Base-by-base conservation (phyloP, 1,140 invertebrate genomes). In the Drosophila lini region DNA sequence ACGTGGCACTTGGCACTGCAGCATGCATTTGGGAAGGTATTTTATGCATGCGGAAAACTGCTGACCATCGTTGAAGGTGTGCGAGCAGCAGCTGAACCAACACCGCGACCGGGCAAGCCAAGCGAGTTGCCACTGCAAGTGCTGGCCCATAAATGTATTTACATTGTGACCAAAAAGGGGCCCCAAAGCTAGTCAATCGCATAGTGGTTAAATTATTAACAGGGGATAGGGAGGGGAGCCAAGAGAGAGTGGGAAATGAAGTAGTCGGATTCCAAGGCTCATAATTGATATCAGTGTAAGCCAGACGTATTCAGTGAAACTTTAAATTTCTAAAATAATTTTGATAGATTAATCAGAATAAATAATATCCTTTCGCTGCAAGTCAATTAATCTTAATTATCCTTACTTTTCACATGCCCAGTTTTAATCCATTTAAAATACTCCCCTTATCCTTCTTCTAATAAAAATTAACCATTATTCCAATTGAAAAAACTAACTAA, bases 1-100 rank as follows among this genome's bases (percentile, higher is more conserved):
- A 11, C 36, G 19, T 50, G 16, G 73, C 79, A 81, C 62, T 60
- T 77, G 61, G 65, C 74, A 81, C 44, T 62, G 60, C 63, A 16
- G 42, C 71, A 47, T 69, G 50, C 63, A 63, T 71, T 82, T 61
- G 50, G 19, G 34, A 15, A 55, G 40, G 58, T 61, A 42, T 56
- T 62, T 62, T 81, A 50, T 47, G 45, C 34, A 63, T 58, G 68
- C 41, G 56, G 50, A 83, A 78, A 75, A 79, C 41, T 61, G 41
- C 48, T 64, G 64, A 53, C 64, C 45, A 55, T 52, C 52, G 70
- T 40, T 45, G 56, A 70, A 82, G 64, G 69, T 83, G 62, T 58
- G 48, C 41, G 31, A 70, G 31, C 31, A 44, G 31, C 62, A 75
- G 71, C 41, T 74, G 75, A 44, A 82, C 78, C 47, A 78, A 65